Percentiles rank a stretch among this genome's conserved stretches.
Evolutionary conservation across 2,113 vertebrate genomes (phyloP).

Genomic region (Hippolais icterina): DNA sequence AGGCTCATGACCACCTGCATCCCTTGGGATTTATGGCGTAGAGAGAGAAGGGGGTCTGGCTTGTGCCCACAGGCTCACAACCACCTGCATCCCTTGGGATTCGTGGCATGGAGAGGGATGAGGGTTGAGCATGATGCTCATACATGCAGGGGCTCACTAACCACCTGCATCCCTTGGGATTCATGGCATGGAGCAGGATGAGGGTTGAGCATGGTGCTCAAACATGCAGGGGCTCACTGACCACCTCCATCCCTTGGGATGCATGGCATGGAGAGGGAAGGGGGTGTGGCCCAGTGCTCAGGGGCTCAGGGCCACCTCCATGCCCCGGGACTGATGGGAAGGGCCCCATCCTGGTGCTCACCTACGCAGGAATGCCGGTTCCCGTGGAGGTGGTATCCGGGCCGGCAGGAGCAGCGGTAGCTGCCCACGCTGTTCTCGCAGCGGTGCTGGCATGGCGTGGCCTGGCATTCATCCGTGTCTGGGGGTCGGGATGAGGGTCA

Average conservation of each 20-base stretch:
- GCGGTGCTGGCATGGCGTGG: constrained; percentile 76
- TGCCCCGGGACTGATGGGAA: background rate
- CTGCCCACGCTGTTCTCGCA: constrained; percentile 80
- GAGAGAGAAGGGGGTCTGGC: no score
- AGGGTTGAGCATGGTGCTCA: no score
- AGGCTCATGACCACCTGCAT: rapidly evolving
- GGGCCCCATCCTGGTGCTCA: background rate
- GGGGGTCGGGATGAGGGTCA: background rate
- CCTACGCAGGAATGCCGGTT: constrained; percentile 79
- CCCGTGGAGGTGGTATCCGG: constrained; percentile 75
- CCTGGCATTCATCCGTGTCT: constrained; percentile 79
- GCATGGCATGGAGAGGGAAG: background rate
- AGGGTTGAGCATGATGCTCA: no score
- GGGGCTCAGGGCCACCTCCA: background rate
- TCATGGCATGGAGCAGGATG: background rate
- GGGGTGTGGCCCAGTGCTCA: background rate
- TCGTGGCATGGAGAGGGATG: background rate
- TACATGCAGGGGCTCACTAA: no score
- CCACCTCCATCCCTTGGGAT: background rate
- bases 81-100: background rate
- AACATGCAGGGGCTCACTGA: background rate
- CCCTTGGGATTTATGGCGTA: background rate
- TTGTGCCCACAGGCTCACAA: background rate
- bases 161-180: background rate
- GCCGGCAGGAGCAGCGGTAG: constrained; percentile 77